These are phyloP conservation scores for Prinia subflava DNA, from an alignment of 2,113 vertebrate genomes.

Conservation along the genomic window DNA sequence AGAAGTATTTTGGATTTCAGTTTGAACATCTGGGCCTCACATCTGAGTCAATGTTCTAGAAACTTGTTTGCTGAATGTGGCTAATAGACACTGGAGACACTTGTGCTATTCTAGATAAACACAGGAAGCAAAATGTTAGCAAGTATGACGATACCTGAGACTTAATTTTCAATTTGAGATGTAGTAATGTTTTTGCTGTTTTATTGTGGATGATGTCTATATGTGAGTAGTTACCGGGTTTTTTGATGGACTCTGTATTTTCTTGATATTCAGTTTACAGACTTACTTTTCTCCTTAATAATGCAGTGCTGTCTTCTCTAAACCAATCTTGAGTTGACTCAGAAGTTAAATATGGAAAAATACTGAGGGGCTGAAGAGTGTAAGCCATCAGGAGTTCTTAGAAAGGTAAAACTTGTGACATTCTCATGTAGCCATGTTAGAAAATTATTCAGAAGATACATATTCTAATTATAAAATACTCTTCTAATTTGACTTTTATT, in stretches of 20 bases:
- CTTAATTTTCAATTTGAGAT: neutral
- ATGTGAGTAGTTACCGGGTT: neutral
- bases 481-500: neutral
- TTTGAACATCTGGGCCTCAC: neutral
- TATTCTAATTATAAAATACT: too few relatives aligned
- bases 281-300: neutral
- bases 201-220: neutral
- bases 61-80: neutral
- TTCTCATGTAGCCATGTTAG: neutral
- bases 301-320: neutral
- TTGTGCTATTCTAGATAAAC: neutral
- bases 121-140: neutral
- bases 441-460: neutral
- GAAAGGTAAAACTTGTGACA: neutral
- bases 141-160: neutral
- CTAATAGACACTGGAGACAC: neutral
- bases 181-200: neutral
- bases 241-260: neutral
- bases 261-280: neutral
- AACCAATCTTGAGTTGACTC: neutral
- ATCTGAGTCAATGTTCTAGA: neutral
- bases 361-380: neutral
- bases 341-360: neutral
- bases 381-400: neutral
- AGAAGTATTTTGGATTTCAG: neutral